Conservation (phyloP, 2,113 vertebrate species). For the Mustela lutreola region DNA sequence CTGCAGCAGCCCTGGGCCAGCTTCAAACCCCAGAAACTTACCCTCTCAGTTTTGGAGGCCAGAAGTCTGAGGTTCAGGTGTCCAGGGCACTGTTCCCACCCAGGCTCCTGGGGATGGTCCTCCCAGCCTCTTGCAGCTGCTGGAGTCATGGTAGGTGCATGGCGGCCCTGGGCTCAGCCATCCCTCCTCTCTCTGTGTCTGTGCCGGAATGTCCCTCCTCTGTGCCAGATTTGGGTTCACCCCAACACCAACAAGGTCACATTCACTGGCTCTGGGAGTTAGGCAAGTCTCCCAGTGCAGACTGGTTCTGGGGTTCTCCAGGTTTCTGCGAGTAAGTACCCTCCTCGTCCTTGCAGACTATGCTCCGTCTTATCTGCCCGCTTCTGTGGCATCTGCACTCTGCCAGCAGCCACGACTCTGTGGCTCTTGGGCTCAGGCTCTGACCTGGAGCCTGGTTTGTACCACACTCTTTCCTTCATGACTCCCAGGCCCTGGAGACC, state of each 20-base stretch:
- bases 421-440: not conserved
- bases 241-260: too few relatives aligned
- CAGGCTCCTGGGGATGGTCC: too few relatives aligned
- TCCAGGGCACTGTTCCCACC: too few relatives aligned
- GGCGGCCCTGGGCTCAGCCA: too few relatives aligned
- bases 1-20: too few relatives aligned
- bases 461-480: rapidly evolving
- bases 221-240: too few relatives aligned
- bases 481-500: not conserved
- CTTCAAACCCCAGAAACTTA: not conserved
- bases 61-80: too few relatives aligned
- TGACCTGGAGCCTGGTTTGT: not conserved
- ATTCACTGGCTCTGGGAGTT: not conserved
- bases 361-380: too few relatives aligned
- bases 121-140: too few relatives aligned
- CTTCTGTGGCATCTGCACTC: not conserved
- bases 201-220: not conserved
- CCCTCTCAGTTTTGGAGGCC: too few relatives aligned
- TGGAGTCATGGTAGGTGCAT: too few relatives aligned
- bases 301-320: too few relatives aligned
- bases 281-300: not conserved
- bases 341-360: not conserved
- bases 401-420: rapidly evolving
- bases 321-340: not conserved
- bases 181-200: not conserved